Conservation (phyloP, 2,797 vertebrate genomes). For the Chanos chanos region DNA sequence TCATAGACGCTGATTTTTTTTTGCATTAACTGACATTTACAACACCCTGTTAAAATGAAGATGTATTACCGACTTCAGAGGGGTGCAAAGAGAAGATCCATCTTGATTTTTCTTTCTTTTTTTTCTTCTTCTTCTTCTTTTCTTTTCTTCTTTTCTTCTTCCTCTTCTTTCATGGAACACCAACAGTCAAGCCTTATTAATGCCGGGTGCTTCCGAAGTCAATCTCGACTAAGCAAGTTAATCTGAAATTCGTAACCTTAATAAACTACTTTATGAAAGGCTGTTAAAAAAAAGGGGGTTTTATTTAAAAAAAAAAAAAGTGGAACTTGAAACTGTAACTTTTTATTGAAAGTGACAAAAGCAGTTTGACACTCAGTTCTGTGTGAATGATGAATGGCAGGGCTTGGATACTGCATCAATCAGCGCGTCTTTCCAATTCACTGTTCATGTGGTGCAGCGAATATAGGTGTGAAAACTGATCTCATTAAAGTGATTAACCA, state of each 20-base stretch:
- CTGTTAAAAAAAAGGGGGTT: conserved; percentile 41
- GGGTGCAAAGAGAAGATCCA: conserved; percentile 63
- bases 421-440: too few species aligned
- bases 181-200: conserved; percentile 67
- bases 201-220: conserved; percentile 60
- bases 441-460: too few species aligned
- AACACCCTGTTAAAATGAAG: conserved; percentile 70
- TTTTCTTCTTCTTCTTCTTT: conserved; percentile 9
- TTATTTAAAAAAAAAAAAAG: conserved; percentile 28
- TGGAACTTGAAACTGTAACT: too few species aligned
- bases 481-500: too few species aligned
- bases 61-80: conserved; percentile 71
- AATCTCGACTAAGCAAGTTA: conserved; percentile 62
- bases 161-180: conserved; percentile 42
- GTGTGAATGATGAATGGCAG: too few species aligned
- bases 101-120: too few species aligned
- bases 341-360: too few species aligned
- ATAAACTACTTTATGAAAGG: conserved; percentile 64
- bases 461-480: too few species aligned
- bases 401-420: too few species aligned
- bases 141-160: conserved; percentile 3
- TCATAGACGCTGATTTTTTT: conserved; percentile 7
- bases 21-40: conserved; percentile 64
- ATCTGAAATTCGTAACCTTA: conserved; percentile 66
- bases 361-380: too few species aligned